Evolutionary conservation across 2,113 vertebrate species (phyloP), one percentile per base, ranked within the genome.

Genomic region (Tylochromis polylepis): DNA sequence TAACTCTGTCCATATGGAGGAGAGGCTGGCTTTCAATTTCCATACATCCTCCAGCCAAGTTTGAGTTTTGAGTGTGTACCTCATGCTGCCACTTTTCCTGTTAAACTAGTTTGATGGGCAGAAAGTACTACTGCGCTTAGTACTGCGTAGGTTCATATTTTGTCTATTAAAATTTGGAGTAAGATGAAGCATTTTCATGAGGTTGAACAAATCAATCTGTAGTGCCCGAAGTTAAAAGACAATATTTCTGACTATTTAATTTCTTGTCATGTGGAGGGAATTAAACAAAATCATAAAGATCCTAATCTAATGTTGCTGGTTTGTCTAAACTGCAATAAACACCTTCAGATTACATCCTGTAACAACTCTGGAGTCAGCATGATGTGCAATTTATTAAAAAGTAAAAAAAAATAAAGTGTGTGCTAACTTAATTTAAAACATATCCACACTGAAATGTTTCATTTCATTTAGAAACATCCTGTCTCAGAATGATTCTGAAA

Each of bases 1-100:
- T 87, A 90, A 91, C 72, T 91, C 55, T 60, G 81, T 90, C 88
- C 88, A 87, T 56, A 85, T 72, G 88, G 82, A 83, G 36, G 31
- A 87, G 38, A 57, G 38, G 24, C 41, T 58, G 43, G 53, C 43
- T 65, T 90, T 92, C 4, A 29, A 36, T 91, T 93, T 82, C 88
- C 79, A 62, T 79, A 80, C 81, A 29, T 79, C 65, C 38, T 75
- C 24, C 46, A 79, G 87, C 85, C 90, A 89, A 85, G 58, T 90
- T 87, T 79, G 53, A 60, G 12, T 57, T 78, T 65, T 82, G 7
- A 78, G 41, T 15, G 20, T 65, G n/a, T 11, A 22, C 29, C 20
- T 41, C 3, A 8, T 82, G 24, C 31, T 84, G 12, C 46, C 43
- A 85, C 79, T 72, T 49, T 16, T 24, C 75, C 6, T 51, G 43